Evolutionary conservation across 1,140 invertebrate genomes (phyloP).

Genomic region (Varroa destructor): DNA sequence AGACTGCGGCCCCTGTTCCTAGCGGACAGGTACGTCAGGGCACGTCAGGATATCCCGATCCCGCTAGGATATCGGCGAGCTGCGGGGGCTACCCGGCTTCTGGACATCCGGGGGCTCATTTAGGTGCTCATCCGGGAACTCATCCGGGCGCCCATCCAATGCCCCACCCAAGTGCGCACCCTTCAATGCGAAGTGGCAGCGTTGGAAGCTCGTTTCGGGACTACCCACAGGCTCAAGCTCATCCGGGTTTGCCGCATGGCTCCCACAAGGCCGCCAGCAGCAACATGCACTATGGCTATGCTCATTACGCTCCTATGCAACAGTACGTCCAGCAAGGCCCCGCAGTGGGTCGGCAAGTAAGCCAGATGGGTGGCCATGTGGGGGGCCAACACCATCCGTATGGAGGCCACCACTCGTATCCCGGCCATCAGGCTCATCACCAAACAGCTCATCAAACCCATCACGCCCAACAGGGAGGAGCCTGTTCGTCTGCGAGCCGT

Average conservation of each 20-base stretch:
- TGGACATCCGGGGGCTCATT: too few species aligned
- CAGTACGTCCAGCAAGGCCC: slow-evolving; percentile 5
- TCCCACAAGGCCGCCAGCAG: slow-evolving; percentile 4
- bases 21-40: not conserved
- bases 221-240: slow-evolving; percentile 9
- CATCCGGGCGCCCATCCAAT: not conserved
- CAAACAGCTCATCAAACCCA: too few species aligned
- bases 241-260: too few species aligned
- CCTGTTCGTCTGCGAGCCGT: not conserved
- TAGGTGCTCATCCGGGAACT: not conserved
- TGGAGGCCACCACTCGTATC: too few species aligned
- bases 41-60: slow-evolving; percentile 8
- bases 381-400: too few species aligned
- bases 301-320: slow-evolving; percentile 26
- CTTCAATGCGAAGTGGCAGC: slow-evolving; percentile 17
- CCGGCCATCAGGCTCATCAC: too few species aligned
- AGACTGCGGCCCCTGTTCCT: not conserved
- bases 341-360: too few species aligned
- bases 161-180: not conserved
- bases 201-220: slow-evolving; percentile 3
- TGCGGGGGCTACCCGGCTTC: too few species aligned
- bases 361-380: too few species aligned
- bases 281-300: slow-evolving; percentile 28
- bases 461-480: too few species aligned
- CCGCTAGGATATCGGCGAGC: too few species aligned